phyloP scores from a whole-genome alignment of 2,113 vertebrate genomes.

The Phylloscopus trochilus region DNA sequence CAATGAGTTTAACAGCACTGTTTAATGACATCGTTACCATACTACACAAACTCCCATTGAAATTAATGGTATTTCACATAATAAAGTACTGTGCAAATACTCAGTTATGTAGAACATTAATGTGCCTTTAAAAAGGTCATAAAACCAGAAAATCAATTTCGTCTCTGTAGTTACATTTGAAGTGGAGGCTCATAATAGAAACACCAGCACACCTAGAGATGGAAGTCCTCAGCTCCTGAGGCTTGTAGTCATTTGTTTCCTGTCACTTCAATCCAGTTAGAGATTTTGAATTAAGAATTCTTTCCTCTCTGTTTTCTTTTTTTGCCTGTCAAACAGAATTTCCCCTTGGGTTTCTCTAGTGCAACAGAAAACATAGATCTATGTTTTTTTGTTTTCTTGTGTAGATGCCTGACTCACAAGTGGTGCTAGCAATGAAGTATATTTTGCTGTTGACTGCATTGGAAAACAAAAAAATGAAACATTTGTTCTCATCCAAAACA shows the following conservation, averaged over 20 bases:
- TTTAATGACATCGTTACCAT: constrained; percentile 49
- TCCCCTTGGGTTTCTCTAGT: not conserved
- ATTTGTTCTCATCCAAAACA: constrained; percentile 39
- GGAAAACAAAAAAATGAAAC: constrained; percentile 24
- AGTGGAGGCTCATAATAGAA: not conserved
- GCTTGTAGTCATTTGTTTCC: not conserved
- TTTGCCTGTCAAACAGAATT: not conserved
- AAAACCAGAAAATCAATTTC: constrained; percentile 24
- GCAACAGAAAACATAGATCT: not conserved
- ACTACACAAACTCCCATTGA: constrained; percentile 49
- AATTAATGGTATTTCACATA: constrained; percentile 62
- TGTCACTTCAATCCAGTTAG: not conserved
- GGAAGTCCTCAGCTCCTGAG: not conserved
- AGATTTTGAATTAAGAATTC: not conserved
- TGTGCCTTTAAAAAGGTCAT: constrained; percentile 33
- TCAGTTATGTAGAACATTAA: constrained; percentile 38
- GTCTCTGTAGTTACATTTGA: constrained; percentile 21
- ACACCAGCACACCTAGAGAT: not conserved
- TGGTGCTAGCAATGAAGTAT: not conserved
- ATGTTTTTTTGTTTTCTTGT: not conserved
- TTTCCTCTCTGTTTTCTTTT: not conserved
- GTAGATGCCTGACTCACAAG: not conserved
- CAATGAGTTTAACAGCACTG: constrained; percentile 40
- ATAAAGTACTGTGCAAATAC: constrained; percentile 51
- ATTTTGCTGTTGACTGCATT: constrained; percentile 14